Evolutionary conservation across 2,797 vertebrate species (phyloP).

Genomic region (Tadarida brasiliensis): DNA sequence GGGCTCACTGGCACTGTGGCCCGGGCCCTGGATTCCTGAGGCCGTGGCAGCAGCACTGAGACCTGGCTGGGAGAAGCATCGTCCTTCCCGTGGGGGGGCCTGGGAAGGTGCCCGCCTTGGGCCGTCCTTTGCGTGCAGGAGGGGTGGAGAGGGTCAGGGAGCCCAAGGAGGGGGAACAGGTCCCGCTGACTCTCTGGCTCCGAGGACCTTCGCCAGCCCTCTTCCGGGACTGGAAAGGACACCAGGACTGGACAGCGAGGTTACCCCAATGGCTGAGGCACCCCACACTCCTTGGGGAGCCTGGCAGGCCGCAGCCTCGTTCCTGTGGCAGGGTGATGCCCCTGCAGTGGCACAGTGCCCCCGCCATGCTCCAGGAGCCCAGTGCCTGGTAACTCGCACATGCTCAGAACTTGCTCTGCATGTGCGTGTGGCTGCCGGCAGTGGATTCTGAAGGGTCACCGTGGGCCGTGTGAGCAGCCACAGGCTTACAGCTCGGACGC

Average conservation of each 20-base stretch:
- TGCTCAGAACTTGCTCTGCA: rapidly evolving
- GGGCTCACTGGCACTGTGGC: too few relatives aligned
- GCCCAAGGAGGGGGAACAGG: rapidly evolving
- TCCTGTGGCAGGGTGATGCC: background rate
- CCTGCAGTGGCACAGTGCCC: background rate
- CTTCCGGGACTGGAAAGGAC: background rate
- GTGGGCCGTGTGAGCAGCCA: background rate
- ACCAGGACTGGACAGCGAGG: rapidly evolving
- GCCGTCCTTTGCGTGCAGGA: background rate
- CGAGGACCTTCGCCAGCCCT: background rate
- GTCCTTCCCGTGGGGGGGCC: background rate
- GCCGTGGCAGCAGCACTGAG: background rate
- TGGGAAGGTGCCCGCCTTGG: rapidly evolving
- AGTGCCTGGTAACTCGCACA: background rate
- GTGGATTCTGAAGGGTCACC: too few relatives aligned
- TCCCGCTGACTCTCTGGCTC: background rate
- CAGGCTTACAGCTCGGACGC: background rate
- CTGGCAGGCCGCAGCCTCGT: background rate
- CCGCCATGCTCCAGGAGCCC: background rate
- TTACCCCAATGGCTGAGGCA: background rate
- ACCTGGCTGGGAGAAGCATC: background rate
- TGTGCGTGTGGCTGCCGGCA: too few relatives aligned
- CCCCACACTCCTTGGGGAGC: background rate
- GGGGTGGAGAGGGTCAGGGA: rapidly evolving
- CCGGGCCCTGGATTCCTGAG: background rate